Base-by-base conservation (phyloP, 2,797 vertebrate genomes). In the Sebastes baramenuke region DNA sequence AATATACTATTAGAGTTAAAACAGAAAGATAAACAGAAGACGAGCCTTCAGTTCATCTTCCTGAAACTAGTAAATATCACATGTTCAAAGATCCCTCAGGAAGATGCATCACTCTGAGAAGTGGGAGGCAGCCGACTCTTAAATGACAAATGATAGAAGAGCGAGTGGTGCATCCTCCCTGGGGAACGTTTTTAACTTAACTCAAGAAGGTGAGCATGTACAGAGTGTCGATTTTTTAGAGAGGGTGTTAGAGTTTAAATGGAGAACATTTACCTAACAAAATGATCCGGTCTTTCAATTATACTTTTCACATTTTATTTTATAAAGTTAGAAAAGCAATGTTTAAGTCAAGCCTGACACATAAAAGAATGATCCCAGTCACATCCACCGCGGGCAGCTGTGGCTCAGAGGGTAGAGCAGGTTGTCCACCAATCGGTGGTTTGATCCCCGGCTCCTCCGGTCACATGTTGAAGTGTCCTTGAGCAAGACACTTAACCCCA, bases 61-160 rank as follows among this genome's bases (percentile, higher is more conserved):
- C 42, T 25, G 27, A 69, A 79, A 62, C 69, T 25, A 49, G 46
- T 69, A 70, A 84, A 84, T 76, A 64, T 69, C 32, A 62, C 68
- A 67, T 71, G 70, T 80, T 71, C 54, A 76, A 64, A 71, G 65
- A 64, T 75, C 69, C 60, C 67, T 11, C 9, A 78, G 72, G 79
- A 84, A 82, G 75, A 70, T 80, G 66, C 71, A 25, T 55, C 38
- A 52, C 64, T 83, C 61, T 2, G 56, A 70, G 74, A 72, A 58
- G 79, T 79, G 49, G 55, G 67, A 82, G 76, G 60, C 75, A 20
- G 70, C 2, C 38, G 38, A 2, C 64, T 66, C 4, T 11, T 70
- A 58, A 79, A 79, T 70, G 66, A 72, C 65, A 82, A 85, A 86
- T 68, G 68, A 64, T 25, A 27, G 58, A 70, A 29, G 32, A 66